Evolutionary conservation across 1,140 invertebrate species (phyloP).

Genomic region (Cecropterus lyciades): DNA sequence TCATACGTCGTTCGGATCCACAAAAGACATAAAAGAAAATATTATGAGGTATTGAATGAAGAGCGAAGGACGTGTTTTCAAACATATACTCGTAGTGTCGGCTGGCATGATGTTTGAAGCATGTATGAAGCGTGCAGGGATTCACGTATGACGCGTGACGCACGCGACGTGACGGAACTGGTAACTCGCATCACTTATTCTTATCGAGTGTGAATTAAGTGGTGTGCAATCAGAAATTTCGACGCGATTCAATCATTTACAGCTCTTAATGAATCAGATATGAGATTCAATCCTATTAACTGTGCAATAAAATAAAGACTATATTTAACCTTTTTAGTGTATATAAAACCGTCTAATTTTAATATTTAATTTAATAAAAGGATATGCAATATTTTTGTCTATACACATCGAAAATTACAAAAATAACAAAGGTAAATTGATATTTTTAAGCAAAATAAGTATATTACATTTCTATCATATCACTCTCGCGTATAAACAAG

Average conservation of each 20-base stretch:
- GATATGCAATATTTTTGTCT: no score
- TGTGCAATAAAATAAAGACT: constrained; percentile 1
- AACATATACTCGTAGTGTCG: constrained; percentile 38
- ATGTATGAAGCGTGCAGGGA: constrained; percentile 35
- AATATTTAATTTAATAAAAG: no score
- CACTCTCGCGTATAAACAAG: no score
- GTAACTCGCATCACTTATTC: constrained; percentile 26
- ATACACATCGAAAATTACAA: no score
- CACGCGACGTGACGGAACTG: constrained; percentile 45
- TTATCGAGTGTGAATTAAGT: constrained; percentile 18
- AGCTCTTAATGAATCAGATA: not conserved
- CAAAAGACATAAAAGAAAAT: constrained; percentile 28
- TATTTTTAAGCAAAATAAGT: no score
- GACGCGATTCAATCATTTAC: not conserved
- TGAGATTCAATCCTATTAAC: not conserved
- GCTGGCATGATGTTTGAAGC: constrained; percentile 20
- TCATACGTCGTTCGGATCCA: constrained; percentile 1
- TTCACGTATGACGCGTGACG: constrained; percentile 46
- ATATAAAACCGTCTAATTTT: no score
- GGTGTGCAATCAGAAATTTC: constrained; percentile 20
- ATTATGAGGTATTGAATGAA: constrained; percentile 33
- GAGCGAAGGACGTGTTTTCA: constrained; percentile 43
- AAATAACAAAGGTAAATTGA: no score
- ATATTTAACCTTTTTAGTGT: no score
- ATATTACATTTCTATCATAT: no score